Evolutionary conservation across 2,888 invertebrate genomes (phyloP).

Genomic region (Patella pellucida): DNA sequence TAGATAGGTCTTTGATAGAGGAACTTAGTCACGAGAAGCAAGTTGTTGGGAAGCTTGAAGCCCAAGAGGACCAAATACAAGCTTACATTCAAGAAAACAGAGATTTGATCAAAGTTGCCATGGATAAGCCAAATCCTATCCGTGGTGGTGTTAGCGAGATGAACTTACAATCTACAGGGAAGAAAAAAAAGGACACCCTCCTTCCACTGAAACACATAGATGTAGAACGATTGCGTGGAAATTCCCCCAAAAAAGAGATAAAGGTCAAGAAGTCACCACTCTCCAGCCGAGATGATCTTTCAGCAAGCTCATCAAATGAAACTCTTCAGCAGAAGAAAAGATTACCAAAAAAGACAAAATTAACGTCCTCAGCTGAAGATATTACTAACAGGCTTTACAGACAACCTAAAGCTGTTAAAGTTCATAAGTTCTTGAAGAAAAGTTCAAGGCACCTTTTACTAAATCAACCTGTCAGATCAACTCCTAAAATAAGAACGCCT

Average conservation of each 20-base stretch:
- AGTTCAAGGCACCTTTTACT: background rate
- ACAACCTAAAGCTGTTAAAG: slow-evolving; percentile 26
- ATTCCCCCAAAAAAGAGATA: background rate
- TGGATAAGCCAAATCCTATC: slow-evolving; percentile 46
- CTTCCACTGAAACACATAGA: background rate
- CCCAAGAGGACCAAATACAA: slow-evolving; percentile 53
- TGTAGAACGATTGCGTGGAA: background rate
- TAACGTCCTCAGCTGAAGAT: slow-evolving; percentile 32
- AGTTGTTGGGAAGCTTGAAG: slow-evolving; percentile 42
- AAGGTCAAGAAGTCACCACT: background rate
- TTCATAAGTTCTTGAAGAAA: background rate
- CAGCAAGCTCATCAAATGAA: background rate
- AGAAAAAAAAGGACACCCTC: background rate
- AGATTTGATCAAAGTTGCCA: slow-evolving; percentile 48
- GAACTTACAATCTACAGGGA: slow-evolving; percentile 22
- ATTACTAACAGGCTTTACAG: slow-evolving; percentile 55
- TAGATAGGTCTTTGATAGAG: slow-evolving; percentile 10
- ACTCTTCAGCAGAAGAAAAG: slow-evolving; percentile 36
- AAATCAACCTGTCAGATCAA: slow-evolving; percentile 1
- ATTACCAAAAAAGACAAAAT: slow-evolving; percentile 19
- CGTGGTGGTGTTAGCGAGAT: slow-evolving; percentile 54
- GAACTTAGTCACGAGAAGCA: slow-evolving; percentile 35
- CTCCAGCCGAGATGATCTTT: too few species aligned
- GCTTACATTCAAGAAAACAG: slow-evolving; percentile 59
- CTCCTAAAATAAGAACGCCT: slow-evolving; percentile 22